Conservation (phyloP, 2,888 invertebrate species). For the Orchestes rusci region DNA sequence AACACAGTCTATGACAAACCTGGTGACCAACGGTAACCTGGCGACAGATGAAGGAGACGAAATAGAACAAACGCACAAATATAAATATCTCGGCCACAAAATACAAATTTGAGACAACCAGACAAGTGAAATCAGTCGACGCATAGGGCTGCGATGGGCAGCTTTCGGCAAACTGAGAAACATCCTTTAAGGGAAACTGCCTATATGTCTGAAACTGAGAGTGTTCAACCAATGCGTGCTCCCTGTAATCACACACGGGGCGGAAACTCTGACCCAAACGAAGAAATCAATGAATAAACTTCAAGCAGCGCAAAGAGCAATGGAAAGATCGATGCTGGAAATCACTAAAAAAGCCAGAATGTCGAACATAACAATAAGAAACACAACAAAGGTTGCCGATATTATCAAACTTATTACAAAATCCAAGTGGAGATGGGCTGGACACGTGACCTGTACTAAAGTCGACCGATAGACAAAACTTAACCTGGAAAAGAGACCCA, state of each 20-base stretch:
- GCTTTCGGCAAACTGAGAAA: conserved; percentile 9
- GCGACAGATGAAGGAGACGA: conserved; percentile 4
- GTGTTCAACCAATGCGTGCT: no score
- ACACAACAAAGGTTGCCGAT: no score
- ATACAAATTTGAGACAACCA: conserved; percentile 10
- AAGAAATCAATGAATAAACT: no score
- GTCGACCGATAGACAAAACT: conserved; percentile 1
- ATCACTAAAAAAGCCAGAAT: neutral
- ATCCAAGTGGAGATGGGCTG: no score
- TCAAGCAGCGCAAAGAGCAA: neutral
- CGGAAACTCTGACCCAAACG: no score
- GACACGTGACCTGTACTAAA: no score
- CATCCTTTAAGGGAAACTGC: conserved; percentile 6
- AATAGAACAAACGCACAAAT: conserved; percentile 4
- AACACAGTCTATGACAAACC: conserved; percentile 6
- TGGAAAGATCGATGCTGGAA: neutral
- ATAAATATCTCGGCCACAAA: conserved; percentile 5
- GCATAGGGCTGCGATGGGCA: no score
- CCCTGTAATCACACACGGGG: no score
- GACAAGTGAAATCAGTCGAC: no score
- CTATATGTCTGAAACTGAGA: conserved; percentile 9
- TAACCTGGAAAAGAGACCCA: neutral
- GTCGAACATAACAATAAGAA: neutral
- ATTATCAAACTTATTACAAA: no score
- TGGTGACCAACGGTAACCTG: conserved; percentile 4